These are phyloP conservation scores for Heliconius hortense DNA, from an alignment of 2,888 invertebrate genomes.

Conservation along the genomic window DNA sequence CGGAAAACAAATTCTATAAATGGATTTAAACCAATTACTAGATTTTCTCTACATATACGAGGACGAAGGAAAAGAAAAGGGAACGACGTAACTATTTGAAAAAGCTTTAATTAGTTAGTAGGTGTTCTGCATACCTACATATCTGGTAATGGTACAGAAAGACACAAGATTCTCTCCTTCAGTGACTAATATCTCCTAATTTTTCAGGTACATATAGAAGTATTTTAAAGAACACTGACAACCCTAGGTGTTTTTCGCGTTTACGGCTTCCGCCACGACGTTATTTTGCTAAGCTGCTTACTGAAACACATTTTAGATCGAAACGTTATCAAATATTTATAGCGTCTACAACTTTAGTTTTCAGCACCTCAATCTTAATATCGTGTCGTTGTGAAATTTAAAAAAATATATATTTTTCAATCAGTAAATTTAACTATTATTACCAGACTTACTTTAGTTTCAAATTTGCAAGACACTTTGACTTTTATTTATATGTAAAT, in stretches of 20 bases:
- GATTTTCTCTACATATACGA: not conserved
- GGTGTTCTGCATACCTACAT: no score
- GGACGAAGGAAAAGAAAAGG: not conserved
- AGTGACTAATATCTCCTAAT: not conserved
- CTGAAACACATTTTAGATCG: constrained; percentile 33
- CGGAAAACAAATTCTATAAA: not conserved
- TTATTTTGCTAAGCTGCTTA: constrained; percentile 34
- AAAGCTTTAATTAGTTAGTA: no score
- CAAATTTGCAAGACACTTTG: no score
- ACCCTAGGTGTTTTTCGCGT: constrained; percentile 20
- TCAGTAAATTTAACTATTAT: no score
- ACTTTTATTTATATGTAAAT: no score
- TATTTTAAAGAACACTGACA: constrained; percentile 4
- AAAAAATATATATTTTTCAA: not conserved
- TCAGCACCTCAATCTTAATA: constrained; percentile 8
- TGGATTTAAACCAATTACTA: not conserved
- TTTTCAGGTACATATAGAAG: not conserved
- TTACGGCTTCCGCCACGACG: constrained; percentile 30
- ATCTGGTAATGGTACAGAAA: no score
- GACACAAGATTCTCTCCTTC: not conserved
- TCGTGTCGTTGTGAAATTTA: not conserved
- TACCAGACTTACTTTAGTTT: no score
- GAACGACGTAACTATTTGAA: not conserved
- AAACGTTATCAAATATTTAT: constrained; percentile 26
- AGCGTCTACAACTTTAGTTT: constrained; percentile 19